Conservation (phyloP, 2,113 vertebrate species). For the Protomyctophum bolini region DNA sequence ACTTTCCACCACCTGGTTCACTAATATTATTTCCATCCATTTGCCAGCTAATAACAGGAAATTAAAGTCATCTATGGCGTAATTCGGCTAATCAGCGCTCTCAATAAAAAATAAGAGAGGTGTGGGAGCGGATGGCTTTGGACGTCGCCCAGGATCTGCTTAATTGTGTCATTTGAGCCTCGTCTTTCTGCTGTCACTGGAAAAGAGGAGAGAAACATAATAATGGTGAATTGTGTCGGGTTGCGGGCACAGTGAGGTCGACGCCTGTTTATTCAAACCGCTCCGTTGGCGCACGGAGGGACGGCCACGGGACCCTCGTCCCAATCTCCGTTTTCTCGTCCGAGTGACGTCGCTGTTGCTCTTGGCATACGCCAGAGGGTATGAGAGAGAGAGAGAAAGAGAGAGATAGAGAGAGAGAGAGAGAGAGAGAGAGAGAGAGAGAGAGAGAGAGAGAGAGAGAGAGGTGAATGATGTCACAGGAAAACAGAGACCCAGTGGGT, state of each 20-base stretch:
- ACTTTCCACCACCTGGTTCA: too few relatives aligned
- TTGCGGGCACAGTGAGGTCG: constrained; percentile 29
- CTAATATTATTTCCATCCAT: constrained; percentile 29
- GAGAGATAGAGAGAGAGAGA: constrained; percentile 14
- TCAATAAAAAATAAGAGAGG: constrained; percentile 35
- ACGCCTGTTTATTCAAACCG: constrained; percentile 57
- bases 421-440: not conserved
- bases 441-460: constrained; percentile 28
- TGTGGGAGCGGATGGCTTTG: constrained; percentile 6
- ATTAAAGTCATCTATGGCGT: constrained; percentile 22
- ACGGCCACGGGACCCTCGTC: constrained; percentile 21
- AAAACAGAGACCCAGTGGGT: constrained; percentile 37
- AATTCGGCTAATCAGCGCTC: constrained; percentile 2
- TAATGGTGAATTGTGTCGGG: not conserved
- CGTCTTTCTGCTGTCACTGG: constrained; percentile 30
- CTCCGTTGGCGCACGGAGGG: constrained; percentile 43
- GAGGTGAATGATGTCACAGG: constrained; percentile 50
- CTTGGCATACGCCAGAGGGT: constrained; percentile 50
- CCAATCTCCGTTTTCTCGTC: constrained; percentile 34
- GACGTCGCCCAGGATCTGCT: constrained; percentile 2
- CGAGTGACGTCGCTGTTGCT: constrained; percentile 60
- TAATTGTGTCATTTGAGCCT: constrained; percentile 30
- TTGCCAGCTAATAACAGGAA: constrained; percentile 27
- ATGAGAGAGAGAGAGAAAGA: constrained; percentile 29
- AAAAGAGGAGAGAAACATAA: constrained; percentile 17